Evolutionary conservation across 2,797 vertebrate genomes (phyloP), one percentile per base, ranked within the genome.

Genomic region (Anomalospiza imberbis): DNA sequence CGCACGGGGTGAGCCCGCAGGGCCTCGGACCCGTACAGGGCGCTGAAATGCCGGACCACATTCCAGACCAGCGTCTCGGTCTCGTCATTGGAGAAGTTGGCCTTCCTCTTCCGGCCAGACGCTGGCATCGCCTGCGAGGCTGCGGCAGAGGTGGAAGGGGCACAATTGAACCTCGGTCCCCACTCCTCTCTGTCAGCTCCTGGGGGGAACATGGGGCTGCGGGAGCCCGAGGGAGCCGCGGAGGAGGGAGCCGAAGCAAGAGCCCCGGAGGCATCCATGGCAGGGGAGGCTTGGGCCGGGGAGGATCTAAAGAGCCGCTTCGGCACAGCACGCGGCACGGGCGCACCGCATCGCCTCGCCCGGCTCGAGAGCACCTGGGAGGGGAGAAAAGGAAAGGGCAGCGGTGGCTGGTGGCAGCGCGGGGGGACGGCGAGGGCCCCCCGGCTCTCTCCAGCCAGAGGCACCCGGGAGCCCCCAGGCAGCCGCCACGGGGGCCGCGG

Each of bases 1-100:
- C 95, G 97, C 88, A 97, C 96, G 12, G 97, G 97, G 68, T 97
- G 97, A 38, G 97, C 97, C 87, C 97, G 96, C 79, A 97, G 97
- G 72, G 97, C 97, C n/a, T 98, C 97, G 1, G 97, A 96, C 51
- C 97, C 97, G 8, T 98, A 98, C 89, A 98, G 85, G 72, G 97
- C 97, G 60, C 97, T 96, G 91, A 98, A 98, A 47, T 98, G 97
- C 50, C 96, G 95, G 7, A 98, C 97, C 80, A 98, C 97, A 84
- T 97, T 97, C 96, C 95, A 96, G 60, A 97, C 97, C 94, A 97
- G 74, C 29, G 97, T 97, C 91, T 97, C 97, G 7, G 95, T 97
- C 97, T 98, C 97, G 74, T 97, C 97, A 71, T 97, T 98, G 95
- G 97, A 97, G 93, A 98, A 98, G 89, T 98, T 97, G 93, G 97